Evolutionary conservation across 1,140 invertebrate species (phyloP), one percentile per base, ranked within the genome.

Genomic region (Vanessa atalanta): DNA sequence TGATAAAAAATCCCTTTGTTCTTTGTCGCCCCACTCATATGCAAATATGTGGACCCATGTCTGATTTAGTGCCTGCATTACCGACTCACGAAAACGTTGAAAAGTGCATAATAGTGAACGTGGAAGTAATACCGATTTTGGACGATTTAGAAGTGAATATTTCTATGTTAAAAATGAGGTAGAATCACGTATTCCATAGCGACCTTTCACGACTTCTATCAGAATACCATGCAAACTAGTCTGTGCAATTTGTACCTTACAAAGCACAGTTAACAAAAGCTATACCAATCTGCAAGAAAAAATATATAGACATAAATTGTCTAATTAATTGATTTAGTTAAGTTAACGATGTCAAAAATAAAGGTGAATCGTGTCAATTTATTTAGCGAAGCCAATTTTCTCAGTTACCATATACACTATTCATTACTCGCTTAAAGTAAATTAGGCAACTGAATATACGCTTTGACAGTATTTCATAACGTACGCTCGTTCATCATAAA

Each of bases 21-120:
- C 88, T 88, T 90, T 87, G 86, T 89, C 89, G 87, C 87, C 82
- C 84, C 80, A 86, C 79, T 87, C 84, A 81, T 84, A 92, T 92
- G 90, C 87, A 92, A 92, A 92, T 92, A 83, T 73, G 77, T 76
- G 74, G 72, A 76, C 80, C 78, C 83, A 77, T 76, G 77, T 60
- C 77, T 90, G 88, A 90, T 91, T 90, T 91, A 90, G 76, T 67
- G 81, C 77, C 79, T 79, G 82, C 83, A 85, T 86, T 88, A 87
- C 81, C 70, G 82, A 89, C 88, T 85, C 86, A 77, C 80, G 80
- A 86, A 88, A 87, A 86, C 76, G 78, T 81, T 78, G 79, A 82
- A 86, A 88, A 82, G 75, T 84, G 76, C 79, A 83, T 79, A 76
- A 77, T 72, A 72, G 70, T 63, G 70, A 61, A 48, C 64, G 64